Evolutionary conservation across 2,113 vertebrate species (phyloP).

Genomic region (Tetraodon nigroviridis): DNA sequence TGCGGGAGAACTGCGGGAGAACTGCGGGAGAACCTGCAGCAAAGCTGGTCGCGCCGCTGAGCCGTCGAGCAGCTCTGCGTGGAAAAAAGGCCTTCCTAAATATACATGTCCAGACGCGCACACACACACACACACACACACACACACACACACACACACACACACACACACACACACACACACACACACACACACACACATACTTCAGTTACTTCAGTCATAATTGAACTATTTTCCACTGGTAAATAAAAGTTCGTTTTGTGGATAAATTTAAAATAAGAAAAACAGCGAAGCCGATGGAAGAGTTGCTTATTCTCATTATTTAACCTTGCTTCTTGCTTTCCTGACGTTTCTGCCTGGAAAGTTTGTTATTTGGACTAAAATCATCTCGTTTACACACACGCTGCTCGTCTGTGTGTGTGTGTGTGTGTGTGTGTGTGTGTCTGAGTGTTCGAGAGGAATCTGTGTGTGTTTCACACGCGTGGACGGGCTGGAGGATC

Average conservation of each 20-base stretch:
- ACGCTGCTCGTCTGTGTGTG: slow-evolving; percentile 7
- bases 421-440: neutral
- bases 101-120: no score
- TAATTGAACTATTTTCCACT: no score
- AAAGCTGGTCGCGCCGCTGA: neutral
- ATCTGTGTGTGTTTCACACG: slow-evolving; percentile 45
- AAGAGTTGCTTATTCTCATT: neutral
- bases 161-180: neutral
- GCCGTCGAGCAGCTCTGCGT: neutral
- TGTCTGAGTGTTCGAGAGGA: neutral
- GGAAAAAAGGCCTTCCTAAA: neutral
- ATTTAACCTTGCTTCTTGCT: neutral
- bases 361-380: neutral
- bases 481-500: slow-evolving; percentile 44
- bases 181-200: neutral
- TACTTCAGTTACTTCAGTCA: neutral
- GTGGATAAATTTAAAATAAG: no score
- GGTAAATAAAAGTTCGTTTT: no score
- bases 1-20: no score
- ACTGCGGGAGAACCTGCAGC: no score
- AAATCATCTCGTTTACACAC: neutral
- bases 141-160: neutral
- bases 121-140: neutral
- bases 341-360: neutral
- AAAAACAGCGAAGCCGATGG: neutral